Percentiles rank a stretch among this genome's conserved stretches.
phyloP scores from a whole-genome alignment of 2,797 vertebrate species.

The Falco rusticolus region DNA sequence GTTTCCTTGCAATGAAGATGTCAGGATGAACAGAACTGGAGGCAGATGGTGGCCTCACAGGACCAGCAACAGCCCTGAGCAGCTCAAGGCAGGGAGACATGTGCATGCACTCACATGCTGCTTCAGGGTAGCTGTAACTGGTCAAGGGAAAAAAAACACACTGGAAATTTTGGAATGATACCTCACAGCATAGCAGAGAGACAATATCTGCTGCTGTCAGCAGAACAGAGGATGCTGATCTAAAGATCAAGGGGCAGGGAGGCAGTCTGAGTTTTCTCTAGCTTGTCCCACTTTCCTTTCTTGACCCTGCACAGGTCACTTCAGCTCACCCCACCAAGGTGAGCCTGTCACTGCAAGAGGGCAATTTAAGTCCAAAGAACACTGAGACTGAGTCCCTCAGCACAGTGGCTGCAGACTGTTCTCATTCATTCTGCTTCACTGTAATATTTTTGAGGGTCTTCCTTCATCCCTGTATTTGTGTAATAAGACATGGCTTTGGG shows the following conservation, averaged over 20 bases:
- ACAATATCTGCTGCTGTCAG: background rate
- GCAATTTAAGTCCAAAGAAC: background rate
- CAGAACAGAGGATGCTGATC: background rate
- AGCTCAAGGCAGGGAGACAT: background rate
- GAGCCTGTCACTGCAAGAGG: background rate
- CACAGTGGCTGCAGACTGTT: background rate
- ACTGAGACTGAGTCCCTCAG: background rate
- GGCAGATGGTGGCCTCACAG: constrained; percentile 36
- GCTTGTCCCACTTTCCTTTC: background rate
- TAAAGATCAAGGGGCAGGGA: background rate
- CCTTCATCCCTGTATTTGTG: background rate
- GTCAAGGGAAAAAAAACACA: background rate
- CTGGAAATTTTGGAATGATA: background rate
- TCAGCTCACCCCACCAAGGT: background rate
- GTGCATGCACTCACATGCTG: background rate
- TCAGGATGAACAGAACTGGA: constrained; percentile 8
- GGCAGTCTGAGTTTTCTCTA: background rate
- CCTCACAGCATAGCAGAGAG: background rate
- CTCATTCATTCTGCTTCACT: background rate
- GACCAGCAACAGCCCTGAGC: background rate
- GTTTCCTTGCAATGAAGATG: constrained; percentile 12
- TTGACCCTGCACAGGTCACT: background rate
- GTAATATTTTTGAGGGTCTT: background rate
- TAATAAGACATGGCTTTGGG: background rate
- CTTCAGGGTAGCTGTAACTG: background rate